Conservation (phyloP, 2,113 vertebrate species). For the Donacobius atricapilla region DNA sequence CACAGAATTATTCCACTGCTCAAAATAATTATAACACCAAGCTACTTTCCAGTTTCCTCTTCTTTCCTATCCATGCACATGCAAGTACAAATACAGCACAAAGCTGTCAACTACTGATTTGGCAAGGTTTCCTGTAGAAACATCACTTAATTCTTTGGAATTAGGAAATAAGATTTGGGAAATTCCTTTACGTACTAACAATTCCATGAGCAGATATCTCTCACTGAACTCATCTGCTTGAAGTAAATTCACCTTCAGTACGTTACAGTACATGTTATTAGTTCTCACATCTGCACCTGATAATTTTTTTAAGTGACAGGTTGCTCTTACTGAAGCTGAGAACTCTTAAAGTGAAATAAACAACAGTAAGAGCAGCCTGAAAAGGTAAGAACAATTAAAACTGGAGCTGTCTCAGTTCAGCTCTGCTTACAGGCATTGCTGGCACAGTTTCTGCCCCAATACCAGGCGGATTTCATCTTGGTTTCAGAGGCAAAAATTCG, state of each 20-base stretch:
- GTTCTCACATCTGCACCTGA: neutral
- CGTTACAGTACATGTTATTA: rapidly evolving
- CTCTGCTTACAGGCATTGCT: no score
- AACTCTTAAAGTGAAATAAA: neutral
- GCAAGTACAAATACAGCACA: neutral
- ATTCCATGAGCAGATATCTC: neutral
- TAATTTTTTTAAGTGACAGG: neutral
- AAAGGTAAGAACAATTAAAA: neutral
- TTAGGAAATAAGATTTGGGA: neutral
- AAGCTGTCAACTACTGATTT: neutral
- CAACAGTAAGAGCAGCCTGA: neutral
- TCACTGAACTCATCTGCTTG: neutral
- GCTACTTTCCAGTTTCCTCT: neutral
- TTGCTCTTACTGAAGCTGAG: neutral
- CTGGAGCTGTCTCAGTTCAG: neutral
- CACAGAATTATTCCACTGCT: neutral
- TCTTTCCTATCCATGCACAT: neutral
- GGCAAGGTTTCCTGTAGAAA: neutral
- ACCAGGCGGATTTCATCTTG: neutral
- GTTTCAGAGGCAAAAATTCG: neutral
- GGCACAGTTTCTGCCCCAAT: neutral
- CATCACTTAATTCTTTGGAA: neutral
- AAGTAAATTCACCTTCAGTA: neutral
- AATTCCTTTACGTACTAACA: neutral
- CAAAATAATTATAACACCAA: neutral